phyloP scores from a whole-genome alignment of 2,113 vertebrate genomes.

The Chrysemys picta region DNA sequence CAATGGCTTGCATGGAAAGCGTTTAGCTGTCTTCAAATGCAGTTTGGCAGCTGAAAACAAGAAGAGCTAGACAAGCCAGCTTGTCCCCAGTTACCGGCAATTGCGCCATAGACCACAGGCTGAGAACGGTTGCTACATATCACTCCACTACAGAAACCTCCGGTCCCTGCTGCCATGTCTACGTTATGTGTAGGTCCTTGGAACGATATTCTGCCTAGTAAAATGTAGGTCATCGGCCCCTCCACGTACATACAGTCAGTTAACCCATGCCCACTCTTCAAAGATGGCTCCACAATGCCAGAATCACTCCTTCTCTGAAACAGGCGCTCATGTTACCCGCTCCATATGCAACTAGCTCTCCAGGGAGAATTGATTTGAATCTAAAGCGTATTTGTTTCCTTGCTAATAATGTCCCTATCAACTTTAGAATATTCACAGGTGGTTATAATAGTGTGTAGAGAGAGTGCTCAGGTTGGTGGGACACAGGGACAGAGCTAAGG shows the following conservation, averaged over 20 bases:
- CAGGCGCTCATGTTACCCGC: too few relatives aligned
- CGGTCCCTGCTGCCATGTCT: neutral
- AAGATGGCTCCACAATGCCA: too few relatives aligned
- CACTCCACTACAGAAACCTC: rapidly evolving
- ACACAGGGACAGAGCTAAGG: neutral
- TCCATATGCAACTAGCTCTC: too few relatives aligned
- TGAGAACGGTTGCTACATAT: neutral
- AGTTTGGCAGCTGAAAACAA: neutral
- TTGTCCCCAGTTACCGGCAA: rapidly evolving
- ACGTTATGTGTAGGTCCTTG: too few relatives aligned
- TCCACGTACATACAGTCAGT: too few relatives aligned
- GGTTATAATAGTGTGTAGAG: neutral
- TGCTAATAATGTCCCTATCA: neutral
- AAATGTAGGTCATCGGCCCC: too few relatives aligned
- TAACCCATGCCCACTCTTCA: too few relatives aligned
- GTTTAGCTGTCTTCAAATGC: rapidly evolving
- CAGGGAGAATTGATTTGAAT: neutral
- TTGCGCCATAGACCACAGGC: neutral
- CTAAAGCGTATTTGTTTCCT: neutral
- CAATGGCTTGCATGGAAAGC: neutral
- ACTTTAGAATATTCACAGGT: neutral
- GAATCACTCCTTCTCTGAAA: too few relatives aligned
- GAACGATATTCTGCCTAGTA: too few relatives aligned
- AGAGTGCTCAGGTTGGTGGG: neutral
- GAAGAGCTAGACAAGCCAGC: neutral